Conservation (phyloP, 2,888 invertebrate genomes). For the Athetis lepigone region DNA sequence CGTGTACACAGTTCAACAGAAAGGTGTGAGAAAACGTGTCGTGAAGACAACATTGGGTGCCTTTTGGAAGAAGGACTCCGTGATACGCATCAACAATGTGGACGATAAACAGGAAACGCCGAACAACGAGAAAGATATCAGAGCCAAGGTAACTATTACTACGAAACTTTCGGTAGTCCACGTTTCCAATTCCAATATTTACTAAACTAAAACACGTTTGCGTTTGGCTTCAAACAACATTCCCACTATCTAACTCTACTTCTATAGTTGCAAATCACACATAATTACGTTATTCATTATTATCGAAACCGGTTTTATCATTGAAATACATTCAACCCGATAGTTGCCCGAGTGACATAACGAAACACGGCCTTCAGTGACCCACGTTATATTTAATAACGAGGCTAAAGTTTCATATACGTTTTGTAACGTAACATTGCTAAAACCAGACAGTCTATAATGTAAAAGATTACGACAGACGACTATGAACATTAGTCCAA, state of each 20-base stretch:
- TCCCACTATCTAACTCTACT: constrained; percentile 33
- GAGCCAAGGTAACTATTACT: constrained; percentile 90
- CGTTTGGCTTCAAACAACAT: constrained; percentile 34
- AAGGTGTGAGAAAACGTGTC: constrained; percentile 91
- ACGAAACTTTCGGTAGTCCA: constrained; percentile 63
- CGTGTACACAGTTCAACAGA: constrained; percentile 92
- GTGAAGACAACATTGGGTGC: constrained; percentile 91
- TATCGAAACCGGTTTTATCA: constrained; percentile 50
- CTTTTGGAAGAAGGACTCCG: constrained; percentile 93
- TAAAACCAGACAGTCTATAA: constrained; percentile 48
- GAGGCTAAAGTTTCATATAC: constrained; percentile 59
- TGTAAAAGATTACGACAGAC: constrained; percentile 45
- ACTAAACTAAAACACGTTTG: constrained; percentile 47
- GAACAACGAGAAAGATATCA: constrained; percentile 92
- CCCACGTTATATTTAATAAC: constrained; percentile 57
- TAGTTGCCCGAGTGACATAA: constrained; percentile 67
- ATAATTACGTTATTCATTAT: constrained; percentile 31
- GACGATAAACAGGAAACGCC: constrained; percentile 93
- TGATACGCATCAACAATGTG: constrained; percentile 93
- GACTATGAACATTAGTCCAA: constrained; percentile 22
- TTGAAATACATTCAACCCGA: constrained; percentile 49
- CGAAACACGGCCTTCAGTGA: constrained; percentile 59
- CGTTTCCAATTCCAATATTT: constrained; percentile 82
- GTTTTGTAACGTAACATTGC: constrained; percentile 57
- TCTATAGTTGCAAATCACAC: constrained; percentile 42